These are phyloP conservation scores for Drosophila tropicalis DNA, from an alignment of 1,140 invertebrate species.

Conservation along the genomic window DNA sequence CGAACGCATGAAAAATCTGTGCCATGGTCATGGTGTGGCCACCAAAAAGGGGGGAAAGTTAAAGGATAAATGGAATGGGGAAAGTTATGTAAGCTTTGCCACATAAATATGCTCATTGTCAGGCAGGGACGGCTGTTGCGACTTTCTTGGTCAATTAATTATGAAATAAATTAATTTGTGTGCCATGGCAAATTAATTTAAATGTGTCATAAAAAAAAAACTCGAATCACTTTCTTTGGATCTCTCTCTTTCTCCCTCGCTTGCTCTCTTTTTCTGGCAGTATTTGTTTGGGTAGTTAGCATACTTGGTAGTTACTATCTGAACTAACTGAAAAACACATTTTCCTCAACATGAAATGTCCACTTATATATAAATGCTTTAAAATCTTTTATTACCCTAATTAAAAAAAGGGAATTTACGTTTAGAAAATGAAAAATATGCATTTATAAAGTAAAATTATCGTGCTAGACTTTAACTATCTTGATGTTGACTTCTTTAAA, in stretches of 20 bases:
- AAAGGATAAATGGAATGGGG: background rate
- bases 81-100: conserved; percentile 16
- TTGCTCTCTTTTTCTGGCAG: no score
- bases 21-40: conserved; percentile 44
- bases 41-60: background rate
- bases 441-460: no score
- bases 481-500: no score
- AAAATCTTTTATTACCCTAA: no score
- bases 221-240: background rate
- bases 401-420: no score
- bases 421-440: no score
- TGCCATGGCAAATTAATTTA: conserved; percentile 73
- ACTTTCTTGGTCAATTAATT: conserved; percentile 80
- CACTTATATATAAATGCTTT: no score
- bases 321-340: no score
- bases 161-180: conserved; percentile 81
- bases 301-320: conserved; percentile 40
- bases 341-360: no score
- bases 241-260: background rate
- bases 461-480: no score
- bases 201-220: conserved; percentile 49
- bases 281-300: no score
- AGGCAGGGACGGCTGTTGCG: conserved; percentile 12
- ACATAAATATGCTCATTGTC: conserved; percentile 74
- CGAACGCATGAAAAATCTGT: conserved; percentile 63